Evolutionary conservation across 30 jellyfish, hydroid and myxozoan genomes (phyloP), one percentile per base, ranked within the genome.

Genomic region (Catostylus mosaicus): DNA sequence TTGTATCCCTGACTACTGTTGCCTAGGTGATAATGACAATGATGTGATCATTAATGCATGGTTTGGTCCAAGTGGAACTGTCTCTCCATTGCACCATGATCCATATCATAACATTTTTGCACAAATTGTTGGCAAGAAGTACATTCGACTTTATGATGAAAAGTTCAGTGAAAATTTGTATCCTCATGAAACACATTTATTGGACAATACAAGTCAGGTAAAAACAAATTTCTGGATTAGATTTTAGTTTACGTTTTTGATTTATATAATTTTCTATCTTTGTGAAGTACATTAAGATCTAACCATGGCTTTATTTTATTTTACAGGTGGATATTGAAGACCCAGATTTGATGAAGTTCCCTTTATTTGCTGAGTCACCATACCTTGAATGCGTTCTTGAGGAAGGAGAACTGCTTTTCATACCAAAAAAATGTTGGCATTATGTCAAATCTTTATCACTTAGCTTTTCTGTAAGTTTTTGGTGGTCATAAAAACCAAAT

Each of bases 371-470:
- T n/a, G 61, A 77, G 32, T 90, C 96, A 29, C 90, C 90, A 1
- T 96, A 86, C 67, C 16, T 56, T 60, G 99, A 96, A 73, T 87
- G 97, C 84, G 75, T 91, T 36, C 85, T 96, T 6, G 79, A 91
- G 18, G 97, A 96, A 73, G 99, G 99, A 9, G 99, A 96, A 27
- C 60, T 96, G 96, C 84, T 96, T 52, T 96, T 72, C 83, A 96
- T 96, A n/a, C 99, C 99, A 9, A 87, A 82, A 40, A 87, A 90
- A 65, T 96, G 96, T 77, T 96, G 99, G 99, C 99, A 96, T 74
- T 96, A 81, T 87, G 97, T 96, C 4, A 43, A 83, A 14, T 96
- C 99, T 0, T 64, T 91, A 73, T 62, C 96, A 29, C 46, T 87
- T 64, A 96, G 99, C 68, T 90, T 96, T 66, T 96, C 99, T 63